Conservation (phyloP, 2,113 vertebrate genomes). For the Embiotoca jacksoni region DNA sequence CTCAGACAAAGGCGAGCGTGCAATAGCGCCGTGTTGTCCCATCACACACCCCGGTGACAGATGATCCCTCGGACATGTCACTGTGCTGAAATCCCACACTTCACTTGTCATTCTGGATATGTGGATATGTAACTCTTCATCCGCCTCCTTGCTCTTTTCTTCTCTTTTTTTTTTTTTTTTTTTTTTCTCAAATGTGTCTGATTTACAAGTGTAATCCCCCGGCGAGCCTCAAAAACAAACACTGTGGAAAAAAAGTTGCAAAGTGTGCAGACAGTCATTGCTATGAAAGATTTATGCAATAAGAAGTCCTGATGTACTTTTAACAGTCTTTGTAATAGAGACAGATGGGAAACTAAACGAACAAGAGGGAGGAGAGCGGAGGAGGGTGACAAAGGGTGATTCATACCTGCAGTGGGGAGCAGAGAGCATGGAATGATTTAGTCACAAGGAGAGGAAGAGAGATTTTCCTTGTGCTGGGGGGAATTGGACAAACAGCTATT, state of each 20-base stretch:
- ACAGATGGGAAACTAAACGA: slow-evolving; percentile 69
- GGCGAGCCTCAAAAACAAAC: slow-evolving; percentile 53
- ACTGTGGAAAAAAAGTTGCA: slow-evolving; percentile 37
- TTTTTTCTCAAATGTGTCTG: slow-evolving; percentile 40
- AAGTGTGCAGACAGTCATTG: slow-evolving; percentile 20
- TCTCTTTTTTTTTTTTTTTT: slow-evolving; percentile 14
- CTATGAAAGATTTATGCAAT: slow-evolving; percentile 60
- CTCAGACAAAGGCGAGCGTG: slow-evolving; percentile 40
- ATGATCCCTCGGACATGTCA: slow-evolving; percentile 52
- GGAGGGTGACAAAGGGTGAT: slow-evolving; percentile 75
- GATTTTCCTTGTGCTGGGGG: slow-evolving; percentile 50
- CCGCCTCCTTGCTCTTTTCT: slow-evolving; percentile 20
- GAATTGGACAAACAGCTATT: slow-evolving; percentile 72
- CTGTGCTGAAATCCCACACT: slow-evolving; percentile 42
- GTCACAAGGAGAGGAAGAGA: slow-evolving; percentile 63
- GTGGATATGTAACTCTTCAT: slow-evolving; percentile 54
- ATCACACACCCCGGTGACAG: slow-evolving; percentile 42
- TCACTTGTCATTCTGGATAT: slow-evolving; percentile 50
- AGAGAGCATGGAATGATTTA: slow-evolving; percentile 62
- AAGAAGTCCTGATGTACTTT: slow-evolving; percentile 71
- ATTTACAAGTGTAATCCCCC: slow-evolving; percentile 62
- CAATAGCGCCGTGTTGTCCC: slow-evolving; percentile 31
- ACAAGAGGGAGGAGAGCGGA: slow-evolving; percentile 61
- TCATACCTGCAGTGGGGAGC: slow-evolving; percentile 63
- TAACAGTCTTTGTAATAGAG: slow-evolving; percentile 72